Conservation (phyloP, 2,888 invertebrate species). For the Apomyelois bistriatella region DNA sequence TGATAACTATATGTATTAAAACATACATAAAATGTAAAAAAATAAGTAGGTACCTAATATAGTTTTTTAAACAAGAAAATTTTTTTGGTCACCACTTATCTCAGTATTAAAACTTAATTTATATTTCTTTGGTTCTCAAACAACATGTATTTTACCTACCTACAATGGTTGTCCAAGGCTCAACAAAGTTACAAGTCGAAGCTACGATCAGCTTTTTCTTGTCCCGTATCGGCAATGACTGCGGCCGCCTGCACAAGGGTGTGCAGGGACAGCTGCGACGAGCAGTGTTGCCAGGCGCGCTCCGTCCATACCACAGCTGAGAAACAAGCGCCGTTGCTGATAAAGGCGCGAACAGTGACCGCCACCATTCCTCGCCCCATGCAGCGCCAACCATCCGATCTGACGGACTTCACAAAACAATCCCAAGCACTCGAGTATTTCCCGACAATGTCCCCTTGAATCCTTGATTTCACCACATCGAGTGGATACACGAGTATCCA, state of each 20-base stretch:
- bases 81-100: not conserved
- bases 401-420: constrained; percentile 85
- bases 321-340: constrained; percentile 96
- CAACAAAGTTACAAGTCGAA: constrained; percentile 40
- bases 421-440: constrained; percentile 86
- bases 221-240: constrained; percentile 48
- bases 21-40: not conserved
- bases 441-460: constrained; percentile 86
- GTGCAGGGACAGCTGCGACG: constrained; percentile 39
- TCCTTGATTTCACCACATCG: constrained; percentile 93
- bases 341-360: constrained; percentile 92
- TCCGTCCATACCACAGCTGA: constrained; percentile 91
- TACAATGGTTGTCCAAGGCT: not conserved
- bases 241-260: constrained; percentile 43
- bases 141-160: not conserved
- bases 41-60: not conserved
- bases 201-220: constrained; percentile 52
- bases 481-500: constrained; percentile 93
- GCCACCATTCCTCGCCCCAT: constrained; percentile 88
- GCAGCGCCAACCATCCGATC: constrained; percentile 84
- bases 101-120: too few relatives aligned
- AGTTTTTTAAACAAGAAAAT: not conserved
- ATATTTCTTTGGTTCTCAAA: not conserved
- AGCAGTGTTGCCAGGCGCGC: constrained; percentile 66
- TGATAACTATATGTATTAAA: constrained; percentile 1